phyloP scores from a whole-genome alignment of 2,888 invertebrate species.

The Lasioglossum leucozonium region DNA sequence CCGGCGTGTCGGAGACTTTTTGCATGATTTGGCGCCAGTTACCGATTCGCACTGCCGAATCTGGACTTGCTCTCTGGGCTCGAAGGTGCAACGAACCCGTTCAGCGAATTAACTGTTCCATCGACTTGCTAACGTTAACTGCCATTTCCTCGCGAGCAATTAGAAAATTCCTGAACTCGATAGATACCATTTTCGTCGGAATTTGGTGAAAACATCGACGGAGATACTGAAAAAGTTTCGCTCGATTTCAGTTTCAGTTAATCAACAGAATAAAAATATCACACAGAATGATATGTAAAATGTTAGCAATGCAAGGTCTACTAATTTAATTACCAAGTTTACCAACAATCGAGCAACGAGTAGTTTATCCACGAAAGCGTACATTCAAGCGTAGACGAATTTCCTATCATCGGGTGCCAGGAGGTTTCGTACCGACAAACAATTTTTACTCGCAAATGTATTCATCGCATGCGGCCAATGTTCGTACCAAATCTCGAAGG shows the following conservation, averaged over 20 bases:
- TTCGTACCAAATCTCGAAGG: too few species aligned
- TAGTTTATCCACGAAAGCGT: too few species aligned
- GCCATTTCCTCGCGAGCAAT: not conserved
- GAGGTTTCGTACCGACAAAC: not conserved
- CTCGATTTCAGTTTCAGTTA: not conserved
- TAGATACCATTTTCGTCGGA: not conserved
- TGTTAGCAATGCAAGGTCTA: not conserved
- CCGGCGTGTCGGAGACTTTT: slow-evolving; percentile 66
- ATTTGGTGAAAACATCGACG: not conserved
- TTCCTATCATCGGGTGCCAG: too few species aligned
- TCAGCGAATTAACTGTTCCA: not conserved
- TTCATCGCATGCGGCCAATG: too few species aligned
- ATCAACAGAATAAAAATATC: not conserved
- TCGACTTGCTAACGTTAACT: not conserved
- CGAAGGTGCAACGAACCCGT: slow-evolving; percentile 55
- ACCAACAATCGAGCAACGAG: too few species aligned
- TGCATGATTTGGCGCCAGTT: slow-evolving; percentile 73
- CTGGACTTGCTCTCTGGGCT: slow-evolving; percentile 35
- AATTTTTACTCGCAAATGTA: too few species aligned
- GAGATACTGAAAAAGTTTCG: not conserved
- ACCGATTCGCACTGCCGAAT: slow-evolving; percentile 59
- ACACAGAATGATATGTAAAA: not conserved
- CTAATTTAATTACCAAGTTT: not conserved
- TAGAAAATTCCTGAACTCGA: not conserved
- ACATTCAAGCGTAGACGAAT: too few species aligned